These are phyloP conservation scores for Metellina segmentata DNA, from an alignment of 2,888 invertebrate species.

Conservation along the genomic window DNA sequence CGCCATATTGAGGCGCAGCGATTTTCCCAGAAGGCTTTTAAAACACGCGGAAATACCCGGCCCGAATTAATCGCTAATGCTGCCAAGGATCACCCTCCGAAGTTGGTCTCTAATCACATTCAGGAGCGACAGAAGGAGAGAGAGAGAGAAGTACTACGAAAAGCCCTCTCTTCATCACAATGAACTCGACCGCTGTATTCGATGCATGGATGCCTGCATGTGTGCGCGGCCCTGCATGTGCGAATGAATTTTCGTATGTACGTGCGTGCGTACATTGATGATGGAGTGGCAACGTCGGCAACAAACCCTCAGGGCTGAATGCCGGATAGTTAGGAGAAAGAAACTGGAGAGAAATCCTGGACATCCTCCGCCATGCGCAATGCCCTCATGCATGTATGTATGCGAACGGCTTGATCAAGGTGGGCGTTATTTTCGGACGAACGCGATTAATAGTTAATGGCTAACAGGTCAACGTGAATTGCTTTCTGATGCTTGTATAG, in stretches of 20 bases:
- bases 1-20: slow-evolving; percentile 63
- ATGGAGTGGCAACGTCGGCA: slow-evolving; percentile 44
- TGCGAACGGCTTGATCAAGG: slow-evolving; percentile 34
- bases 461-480: background rate
- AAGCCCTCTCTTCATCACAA: slow-evolving; percentile 48
- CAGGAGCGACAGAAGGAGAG: slow-evolving; percentile 41
- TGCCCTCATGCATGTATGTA: slow-evolving; percentile 33
- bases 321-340: slow-evolving; percentile 62
- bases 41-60: slow-evolving; percentile 58
- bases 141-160: slow-evolving; percentile 38
- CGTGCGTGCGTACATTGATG: slow-evolving; percentile 47
- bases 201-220: slow-evolving; percentile 50
- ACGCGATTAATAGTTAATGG: slow-evolving; percentile 40
- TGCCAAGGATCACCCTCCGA: slow-evolving; percentile 59
- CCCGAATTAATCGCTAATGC: slow-evolving; percentile 71
- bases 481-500: background rate
- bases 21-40: slow-evolving; percentile 37
- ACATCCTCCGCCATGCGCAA: slow-evolving; percentile 55
- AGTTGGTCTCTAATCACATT: slow-evolving; percentile 67
- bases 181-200: slow-evolving; percentile 56
- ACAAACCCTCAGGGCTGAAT: slow-evolving; percentile 44
- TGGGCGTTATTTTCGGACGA: slow-evolving; percentile 46
- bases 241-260: slow-evolving; percentile 42
- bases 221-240: slow-evolving; percentile 6
- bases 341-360: slow-evolving; percentile 51